Evolutionary conservation across 2,797 vertebrate species (phyloP).

Genomic region (Morelia viridis): DNA sequence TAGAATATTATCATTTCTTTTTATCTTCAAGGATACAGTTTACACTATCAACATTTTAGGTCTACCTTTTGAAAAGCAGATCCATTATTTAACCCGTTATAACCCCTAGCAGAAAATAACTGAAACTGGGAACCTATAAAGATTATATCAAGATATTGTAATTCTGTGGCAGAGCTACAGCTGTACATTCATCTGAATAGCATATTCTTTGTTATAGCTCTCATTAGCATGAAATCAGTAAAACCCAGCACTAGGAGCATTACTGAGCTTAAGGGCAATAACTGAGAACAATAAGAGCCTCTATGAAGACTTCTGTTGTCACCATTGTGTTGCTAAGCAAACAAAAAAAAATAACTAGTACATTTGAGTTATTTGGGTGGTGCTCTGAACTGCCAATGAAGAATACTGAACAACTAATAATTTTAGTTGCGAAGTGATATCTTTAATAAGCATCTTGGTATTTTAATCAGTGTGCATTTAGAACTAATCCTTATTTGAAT

Average conservation of each 20-base stretch:
- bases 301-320: neutral
- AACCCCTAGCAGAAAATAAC: neutral
- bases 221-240: slow-evolving; percentile 25
- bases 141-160: neutral
- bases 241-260: neutral
- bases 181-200: neutral
- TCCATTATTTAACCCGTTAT: neutral
- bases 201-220: neutral
- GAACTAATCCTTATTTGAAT: neutral
- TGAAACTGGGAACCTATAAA: neutral
- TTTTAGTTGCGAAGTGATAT: neutral
- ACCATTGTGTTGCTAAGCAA: slow-evolving; percentile 19
- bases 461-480: neutral
- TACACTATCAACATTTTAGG: neutral
- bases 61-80: neutral
- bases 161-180: neutral
- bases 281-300: slow-evolving; percentile 1
- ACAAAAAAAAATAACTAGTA: slow-evolving; percentile 6
- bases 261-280: slow-evolving; percentile 16
- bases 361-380: neutral
- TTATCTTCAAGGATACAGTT: neutral
- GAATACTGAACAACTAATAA: neutral
- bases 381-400: neutral
- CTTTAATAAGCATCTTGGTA: neutral
- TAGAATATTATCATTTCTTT: neutral